A percentile compares a stretch with the other conserved stretches of the same genome.
phyloP scores from a whole-genome alignment of 2,888 invertebrate species.

The Microchrysa polita region DNA sequence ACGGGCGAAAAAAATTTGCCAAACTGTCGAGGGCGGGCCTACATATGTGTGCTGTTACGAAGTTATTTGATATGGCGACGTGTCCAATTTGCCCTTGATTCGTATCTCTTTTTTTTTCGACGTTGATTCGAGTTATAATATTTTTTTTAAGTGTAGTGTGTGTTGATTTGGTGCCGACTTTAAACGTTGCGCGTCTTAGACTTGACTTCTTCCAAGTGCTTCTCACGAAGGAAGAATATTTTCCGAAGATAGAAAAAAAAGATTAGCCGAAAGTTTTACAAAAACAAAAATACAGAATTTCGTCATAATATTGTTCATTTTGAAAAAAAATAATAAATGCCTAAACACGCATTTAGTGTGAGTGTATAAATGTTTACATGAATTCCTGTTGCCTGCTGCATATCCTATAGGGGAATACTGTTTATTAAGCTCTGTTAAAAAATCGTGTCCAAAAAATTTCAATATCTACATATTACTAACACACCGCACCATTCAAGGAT shows the following conservation, averaged over 20 bases:
- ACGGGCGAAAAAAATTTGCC: constrained; percentile 33
- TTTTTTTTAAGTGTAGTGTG: no score
- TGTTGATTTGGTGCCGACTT: constrained; percentile 8
- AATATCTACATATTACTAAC: no score
- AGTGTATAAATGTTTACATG: constrained; percentile 35
- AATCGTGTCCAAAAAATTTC: constrained; percentile 1
- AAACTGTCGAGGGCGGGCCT: constrained; percentile 51
- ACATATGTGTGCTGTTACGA: constrained; percentile 49
- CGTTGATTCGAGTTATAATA: constrained; percentile 15
- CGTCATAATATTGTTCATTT: constrained; percentile 25
- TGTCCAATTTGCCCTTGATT: constrained; percentile 56
- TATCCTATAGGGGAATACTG: constrained; percentile 9
- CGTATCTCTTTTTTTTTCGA: constrained; percentile 50
- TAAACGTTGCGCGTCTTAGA: constrained; percentile 43
- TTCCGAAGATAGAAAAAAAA: constrained; percentile 30
- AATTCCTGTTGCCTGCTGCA: neutral
- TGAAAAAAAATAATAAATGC: no score
- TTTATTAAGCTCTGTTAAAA: constrained; percentile 34
- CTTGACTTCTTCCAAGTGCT: constrained; percentile 49
- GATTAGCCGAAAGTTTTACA: neutral
- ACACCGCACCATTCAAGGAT: constrained; percentile 10
- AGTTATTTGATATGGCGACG: constrained; percentile 53
- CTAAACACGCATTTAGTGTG: constrained; percentile 20
- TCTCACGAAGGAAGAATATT: constrained; percentile 50
- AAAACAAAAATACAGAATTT: constrained; percentile 17